These are phyloP conservation scores for Cantharis rufa DNA, from an alignment of 2,888 invertebrate species.

Conservation along the genomic window DNA sequence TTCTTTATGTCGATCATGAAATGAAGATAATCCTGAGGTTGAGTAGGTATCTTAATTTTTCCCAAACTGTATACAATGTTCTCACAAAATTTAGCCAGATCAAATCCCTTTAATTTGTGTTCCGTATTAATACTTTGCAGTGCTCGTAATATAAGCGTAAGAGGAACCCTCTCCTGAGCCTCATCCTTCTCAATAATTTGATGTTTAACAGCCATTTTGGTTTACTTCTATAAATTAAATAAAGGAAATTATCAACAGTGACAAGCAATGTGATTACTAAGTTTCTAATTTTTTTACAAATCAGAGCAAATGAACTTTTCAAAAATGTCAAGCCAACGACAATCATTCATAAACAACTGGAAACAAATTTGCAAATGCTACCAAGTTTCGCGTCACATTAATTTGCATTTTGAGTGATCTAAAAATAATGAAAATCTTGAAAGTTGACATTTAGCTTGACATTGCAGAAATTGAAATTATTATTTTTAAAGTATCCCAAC, in stretches of 20 bases:
- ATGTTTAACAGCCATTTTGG: slow-evolving; percentile 64
- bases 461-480: slow-evolving; percentile 7
- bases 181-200: slow-evolving; percentile 60
- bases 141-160: slow-evolving; percentile 59
- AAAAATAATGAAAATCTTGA: slow-evolving; percentile 11
- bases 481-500: background rate
- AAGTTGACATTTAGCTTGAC: background rate
- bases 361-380: slow-evolving; percentile 11
- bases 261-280: background rate
- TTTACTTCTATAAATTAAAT: slow-evolving; percentile 1
- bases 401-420: slow-evolving; percentile 14
- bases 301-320: background rate
- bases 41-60: slow-evolving; percentile 49
- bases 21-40: slow-evolving; percentile 44
- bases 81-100: slow-evolving; percentile 58
- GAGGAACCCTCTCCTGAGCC: slow-evolving; percentile 53
- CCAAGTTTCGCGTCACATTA: slow-evolving; percentile 1
- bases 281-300: background rate
- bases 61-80: slow-evolving; percentile 60
- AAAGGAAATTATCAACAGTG: background rate
- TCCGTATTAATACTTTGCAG: slow-evolving; percentile 56
- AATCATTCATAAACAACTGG: slow-evolving; percentile 28
- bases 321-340: slow-evolving; percentile 20
- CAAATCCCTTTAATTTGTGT: slow-evolving; percentile 54
- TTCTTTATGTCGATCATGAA: slow-evolving; percentile 49